Evolutionary conservation across 2,113 vertebrate species (phyloP).

Genomic region (Dicrurus megarhynchus): DNA sequence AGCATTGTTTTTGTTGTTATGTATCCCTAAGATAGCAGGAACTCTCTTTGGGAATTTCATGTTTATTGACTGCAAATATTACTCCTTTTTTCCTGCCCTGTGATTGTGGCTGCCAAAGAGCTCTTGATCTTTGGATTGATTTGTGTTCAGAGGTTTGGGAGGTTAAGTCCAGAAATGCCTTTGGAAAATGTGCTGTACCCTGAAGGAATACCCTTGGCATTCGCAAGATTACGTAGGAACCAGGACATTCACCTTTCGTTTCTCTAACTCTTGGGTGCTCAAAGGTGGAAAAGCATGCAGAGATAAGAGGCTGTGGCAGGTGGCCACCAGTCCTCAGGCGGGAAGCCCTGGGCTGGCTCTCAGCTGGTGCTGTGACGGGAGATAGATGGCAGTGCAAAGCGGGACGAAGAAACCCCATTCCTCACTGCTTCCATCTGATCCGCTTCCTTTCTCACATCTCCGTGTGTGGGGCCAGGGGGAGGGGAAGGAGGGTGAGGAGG

Average conservation of each 20-base stretch:
- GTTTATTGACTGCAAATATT: not conserved
- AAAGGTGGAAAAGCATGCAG: not conserved
- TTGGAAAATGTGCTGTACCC: not conserved
- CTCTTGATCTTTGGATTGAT: not conserved
- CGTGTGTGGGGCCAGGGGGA: slow-evolving; percentile 52
- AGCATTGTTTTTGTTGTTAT: not conserved
- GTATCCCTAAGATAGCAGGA: not conserved
- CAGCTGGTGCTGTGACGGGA: not conserved
- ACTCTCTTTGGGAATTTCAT: not conserved
- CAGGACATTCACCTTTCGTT: not conserved
- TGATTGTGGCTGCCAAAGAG: not conserved
- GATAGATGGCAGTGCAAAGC: not conserved
- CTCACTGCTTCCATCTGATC: slow-evolving; percentile 8
- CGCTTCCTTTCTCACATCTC: slow-evolving; percentile 54
- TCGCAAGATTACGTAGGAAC: fast-evolving
- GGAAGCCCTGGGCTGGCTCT: not conserved
- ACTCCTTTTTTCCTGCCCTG: not conserved
- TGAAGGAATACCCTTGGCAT: not conserved
- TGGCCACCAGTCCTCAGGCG: not conserved
- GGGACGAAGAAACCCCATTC: not conserved
- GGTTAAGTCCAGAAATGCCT: not conserved
- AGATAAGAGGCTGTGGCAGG: not conserved
- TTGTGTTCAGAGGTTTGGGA: not conserved
- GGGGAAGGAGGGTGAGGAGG: slow-evolving; percentile 20
- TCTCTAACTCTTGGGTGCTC: not conserved